These are phyloP conservation scores for Flexamia atlantica DNA, from an alignment of 2,888 invertebrate genomes.

Conservation along the genomic window DNA sequence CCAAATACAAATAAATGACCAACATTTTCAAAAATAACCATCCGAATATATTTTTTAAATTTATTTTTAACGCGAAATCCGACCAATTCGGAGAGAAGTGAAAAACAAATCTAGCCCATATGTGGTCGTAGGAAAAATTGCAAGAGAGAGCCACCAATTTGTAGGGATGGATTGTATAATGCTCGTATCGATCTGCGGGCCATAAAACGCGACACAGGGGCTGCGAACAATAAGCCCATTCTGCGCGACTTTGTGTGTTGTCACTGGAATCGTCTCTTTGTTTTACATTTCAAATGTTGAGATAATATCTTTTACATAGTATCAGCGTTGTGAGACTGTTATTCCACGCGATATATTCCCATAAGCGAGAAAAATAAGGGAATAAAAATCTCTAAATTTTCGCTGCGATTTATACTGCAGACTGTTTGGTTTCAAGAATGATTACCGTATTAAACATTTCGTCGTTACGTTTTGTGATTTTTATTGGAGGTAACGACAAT, in stretches of 20 bases:
- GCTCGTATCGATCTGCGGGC: slow-evolving; percentile 28
- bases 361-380: not conserved
- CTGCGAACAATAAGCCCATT: slow-evolving; percentile 32
- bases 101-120: too few relatives aligned
- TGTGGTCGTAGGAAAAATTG: not conserved
- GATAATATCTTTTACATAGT: not conserved
- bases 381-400: too few relatives aligned
- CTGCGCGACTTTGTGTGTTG: slow-evolving; percentile 18
- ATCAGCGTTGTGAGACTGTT: not conserved
- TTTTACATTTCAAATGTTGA: slow-evolving; percentile 32
- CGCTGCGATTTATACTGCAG: too few relatives aligned
- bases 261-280: slow-evolving; percentile 40
- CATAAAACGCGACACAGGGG: slow-evolving; percentile 8
- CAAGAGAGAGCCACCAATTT: not conserved
- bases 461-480: too few relatives aligned
- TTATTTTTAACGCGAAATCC: too few relatives aligned
- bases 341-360: not conserved
- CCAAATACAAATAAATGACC: too few relatives aligned
- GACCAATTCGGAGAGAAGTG: too few relatives aligned
- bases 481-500: too few relatives aligned
- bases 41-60: too few relatives aligned
- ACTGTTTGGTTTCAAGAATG: too few relatives aligned
- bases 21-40: too few relatives aligned
- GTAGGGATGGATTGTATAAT: slow-evolving; percentile 28
- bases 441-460: too few relatives aligned